Evolutionary conservation across 2,113 vertebrate genomes (phyloP), one percentile per base, ranked within the genome.

Genomic region (Hydropotes inermis): DNA sequence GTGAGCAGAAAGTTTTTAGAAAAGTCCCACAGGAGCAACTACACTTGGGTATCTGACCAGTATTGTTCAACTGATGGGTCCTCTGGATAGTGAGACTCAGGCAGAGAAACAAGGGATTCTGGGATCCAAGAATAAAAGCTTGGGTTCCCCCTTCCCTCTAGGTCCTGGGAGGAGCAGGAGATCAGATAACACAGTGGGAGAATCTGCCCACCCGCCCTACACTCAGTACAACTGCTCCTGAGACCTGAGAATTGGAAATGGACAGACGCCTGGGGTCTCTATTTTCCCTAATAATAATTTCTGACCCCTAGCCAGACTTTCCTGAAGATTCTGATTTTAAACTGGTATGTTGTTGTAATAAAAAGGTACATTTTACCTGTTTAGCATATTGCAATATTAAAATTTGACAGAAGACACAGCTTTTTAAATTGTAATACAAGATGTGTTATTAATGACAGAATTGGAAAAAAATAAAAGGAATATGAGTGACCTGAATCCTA

Each of bases 111-210:
- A n/a, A 3, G 61, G 47, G 14, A 50, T 33, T 39, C 36, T 3
- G 2, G 33, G 14, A 16, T 28, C n/a, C 3, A 2, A 23, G 25
- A 39, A 1, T 27, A 4, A 54, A 70, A 89, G 47, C 14, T 16
- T 39, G 8, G 17, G 16, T 54, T 16, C 6, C 28, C 3, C 1
- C 30, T 21, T 1, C 27, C 2, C 3, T 7, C 50, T 78, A 19
- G 27, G 36, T 17, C 17, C 5, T 19, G 52, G 3, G 67, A 78
- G 7, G 52, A 57, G 16, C 11, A 15, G 16, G 6, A 43, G 27
- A 4, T 45, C 6, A 45, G 67, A 76, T 7, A 27, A 76, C 27
- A 52, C 8, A 0, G 61, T 0, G 1, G 5, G n/a, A n/a, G 23
- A 54, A 25, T 21, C 28, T n/a, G 13, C 21, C n/a, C 25, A 27